Conservation (phyloP, 1,140 invertebrate genomes). For the Ostrea edulis region DNA sequence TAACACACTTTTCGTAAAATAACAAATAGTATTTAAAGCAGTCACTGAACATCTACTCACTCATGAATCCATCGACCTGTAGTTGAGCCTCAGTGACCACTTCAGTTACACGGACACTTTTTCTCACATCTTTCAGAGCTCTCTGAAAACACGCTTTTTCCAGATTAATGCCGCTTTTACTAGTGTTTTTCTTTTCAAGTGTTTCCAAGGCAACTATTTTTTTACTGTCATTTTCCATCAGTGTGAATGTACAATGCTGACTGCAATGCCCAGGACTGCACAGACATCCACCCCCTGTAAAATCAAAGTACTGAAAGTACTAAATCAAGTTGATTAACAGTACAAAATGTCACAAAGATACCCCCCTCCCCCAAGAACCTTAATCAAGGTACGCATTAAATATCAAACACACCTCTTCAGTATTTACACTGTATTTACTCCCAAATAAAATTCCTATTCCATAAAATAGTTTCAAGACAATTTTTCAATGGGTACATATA, state of each 20-base stretch:
- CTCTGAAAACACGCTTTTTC: constrained; percentile 38
- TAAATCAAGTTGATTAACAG: background rate
- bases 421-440: no score
- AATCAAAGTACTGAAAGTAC: background rate
- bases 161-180: constrained; percentile 16
- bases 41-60: constrained; percentile 37
- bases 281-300: constrained; percentile 48
- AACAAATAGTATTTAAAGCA: background rate
- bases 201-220: constrained; percentile 30
- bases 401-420: no score
- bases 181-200: constrained; percentile 44
- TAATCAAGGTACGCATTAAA: background rate
- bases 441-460: no score
- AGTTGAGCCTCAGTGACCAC: constrained; percentile 55
- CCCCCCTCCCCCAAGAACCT: no score
- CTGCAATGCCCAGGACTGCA: constrained; percentile 47
- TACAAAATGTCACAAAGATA: background rate
- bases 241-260: constrained; percentile 47
- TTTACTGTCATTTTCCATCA: constrained; percentile 41
- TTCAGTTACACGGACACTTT: constrained; percentile 38
- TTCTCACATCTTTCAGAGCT: constrained; percentile 25
- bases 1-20: background rate
- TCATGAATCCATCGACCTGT: constrained; percentile 47
- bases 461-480: no score
- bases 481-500: no score